Base-by-base conservation (phyloP, 2,113 vertebrate genomes). In the Tetrax tetrax region DNA sequence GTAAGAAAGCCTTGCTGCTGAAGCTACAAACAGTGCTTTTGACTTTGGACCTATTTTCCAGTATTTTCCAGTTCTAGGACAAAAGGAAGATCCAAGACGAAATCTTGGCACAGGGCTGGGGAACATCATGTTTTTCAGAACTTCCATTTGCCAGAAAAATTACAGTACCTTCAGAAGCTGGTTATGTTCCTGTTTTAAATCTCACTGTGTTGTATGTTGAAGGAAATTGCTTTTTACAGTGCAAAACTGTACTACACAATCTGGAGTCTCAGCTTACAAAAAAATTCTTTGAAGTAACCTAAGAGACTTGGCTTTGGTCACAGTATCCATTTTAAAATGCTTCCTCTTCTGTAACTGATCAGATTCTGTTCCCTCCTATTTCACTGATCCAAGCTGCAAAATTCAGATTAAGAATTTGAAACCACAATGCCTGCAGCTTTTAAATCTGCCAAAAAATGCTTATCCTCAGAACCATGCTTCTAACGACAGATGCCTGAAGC, bases 401-500 rank as follows among this genome's bases (percentile, higher is more conserved):
- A 92, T 91, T 91, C 93, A 96, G 87, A 91, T 89, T 77, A 92
- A 71, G 81, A 92, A 96, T 93, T 18, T 75, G 83, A 95, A 93
- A 94, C 78, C 81, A 79, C 74, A 95, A 84, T 76, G 95, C 83
- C 69, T 76, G 76, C 56, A 92, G 86, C 71, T 81, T 91, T 95
- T 48, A 84, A 56, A 78, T 75, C 89, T 96, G 93, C 83, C 93
- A 96, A 84, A 87, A 91, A 45, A 38, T 63, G 69, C 83, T 96
- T 72, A 91, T 84, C 53, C 74, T 84, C 69, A 89, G 61, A 96
- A 87, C 27, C 31, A 72, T 5, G 33, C 81, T 96, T 87, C 65
- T 57, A 95, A 87, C 0, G 0, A 75, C 87, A 87, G 72, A 92
- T 61, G 83, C 81, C 69, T 19, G 7, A 61, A 94, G 93, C 74